Evolutionary conservation across 2,888 invertebrate species (phyloP), one percentile per base, ranked within the genome.

Genomic region (Hydraecia micacea): DNA sequence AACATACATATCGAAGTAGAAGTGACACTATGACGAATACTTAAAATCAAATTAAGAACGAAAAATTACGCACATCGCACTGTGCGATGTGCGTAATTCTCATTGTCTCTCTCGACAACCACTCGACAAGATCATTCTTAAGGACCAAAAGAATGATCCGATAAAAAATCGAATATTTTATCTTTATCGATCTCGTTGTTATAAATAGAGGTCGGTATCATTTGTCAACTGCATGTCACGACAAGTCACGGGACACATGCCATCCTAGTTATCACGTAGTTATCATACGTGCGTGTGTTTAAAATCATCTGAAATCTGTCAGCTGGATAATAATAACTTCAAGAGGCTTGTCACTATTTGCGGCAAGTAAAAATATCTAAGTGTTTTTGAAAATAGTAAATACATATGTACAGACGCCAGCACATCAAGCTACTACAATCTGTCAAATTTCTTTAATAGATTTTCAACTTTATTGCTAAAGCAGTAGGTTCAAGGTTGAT

Each of bases 131-230:
- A 74, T 83, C 21, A 71, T 68, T 69, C 60, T 62, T 76, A 71
- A 83, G 18, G 73, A 76, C 63, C 66, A 63, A n/a, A 28, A 46
- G 25, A 67, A 71, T 13, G 60, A n/a, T 58, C 49, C 7, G 79
- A 83, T 83, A 77, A 84, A 74, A 84, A 77, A 84, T 55, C 71
- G 71, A 77, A 21, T 49, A 84, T 70, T 49, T 77, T 80, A 80
- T 84, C 84, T n/a, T 28, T 62, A 73, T 39, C n/a, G 46, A 62
- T 75, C 58, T 66, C 0, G 46, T 21, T 42, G 69, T 65, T 70
- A 42, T 25, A 5, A 67, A 73, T 69, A 79, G 65, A 79, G 28
- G 21, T 15, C 21, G n/a, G 8, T 60, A 66, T 55, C 67, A 78
- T 60, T 63, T 55, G 69, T 25, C 62, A 49, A 13, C 28, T 65